These are phyloP conservation scores for Anhinga anhinga DNA, from an alignment of 2,113 vertebrate genomes.

Conservation along the genomic window DNA sequence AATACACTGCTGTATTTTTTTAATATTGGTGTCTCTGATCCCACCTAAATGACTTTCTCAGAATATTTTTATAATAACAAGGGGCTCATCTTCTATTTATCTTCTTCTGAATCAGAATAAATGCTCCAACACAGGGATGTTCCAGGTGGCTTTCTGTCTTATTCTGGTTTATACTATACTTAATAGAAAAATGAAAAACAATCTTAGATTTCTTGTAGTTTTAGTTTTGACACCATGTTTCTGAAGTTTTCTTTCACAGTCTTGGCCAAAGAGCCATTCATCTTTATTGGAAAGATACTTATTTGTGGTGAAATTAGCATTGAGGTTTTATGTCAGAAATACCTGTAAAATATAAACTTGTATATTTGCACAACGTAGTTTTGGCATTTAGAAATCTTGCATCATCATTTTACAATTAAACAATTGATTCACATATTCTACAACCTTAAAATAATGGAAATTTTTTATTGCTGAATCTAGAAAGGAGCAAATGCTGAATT, in stretches of 20 bases:
- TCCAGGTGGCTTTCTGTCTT: neutral
- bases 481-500: neutral
- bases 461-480: neutral
- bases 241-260: neutral
- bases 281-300: neutral
- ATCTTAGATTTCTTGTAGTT: neutral
- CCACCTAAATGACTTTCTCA: neutral
- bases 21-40: neutral
- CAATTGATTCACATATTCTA: neutral
- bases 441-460: neutral
- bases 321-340: neutral
- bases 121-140: neutral
- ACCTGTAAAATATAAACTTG: neutral
- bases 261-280: neutral
- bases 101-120: neutral
- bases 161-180: neutral
- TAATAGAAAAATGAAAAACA: neutral
- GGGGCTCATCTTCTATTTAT: neutral
- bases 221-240: neutral
- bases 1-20: neutral
- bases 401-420: too few relatives aligned
- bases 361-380: neutral
- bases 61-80: neutral
- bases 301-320: neutral
- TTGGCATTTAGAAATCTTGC: too few relatives aligned